Evolutionary conservation across 2,888 invertebrate species (phyloP).

Genomic region (Bombylius discolor): DNA sequence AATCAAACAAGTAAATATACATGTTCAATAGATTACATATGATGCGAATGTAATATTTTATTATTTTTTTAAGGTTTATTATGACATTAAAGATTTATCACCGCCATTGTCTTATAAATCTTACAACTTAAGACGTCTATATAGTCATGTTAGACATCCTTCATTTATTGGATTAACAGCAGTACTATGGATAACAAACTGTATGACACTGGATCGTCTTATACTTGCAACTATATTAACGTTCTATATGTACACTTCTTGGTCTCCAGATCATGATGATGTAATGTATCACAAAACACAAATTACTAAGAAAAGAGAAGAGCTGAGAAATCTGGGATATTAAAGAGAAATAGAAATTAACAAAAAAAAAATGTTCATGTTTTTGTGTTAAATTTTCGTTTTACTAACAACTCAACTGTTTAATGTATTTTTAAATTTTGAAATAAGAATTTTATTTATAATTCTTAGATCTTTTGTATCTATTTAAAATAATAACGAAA

Average conservation of each 20-base stretch:
- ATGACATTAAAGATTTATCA: slow-evolving; percentile 39
- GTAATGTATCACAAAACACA: slow-evolving; percentile 42
- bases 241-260: slow-evolving; percentile 45
- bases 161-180: slow-evolving; percentile 45
- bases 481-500: too few species aligned
- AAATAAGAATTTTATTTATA: too few species aligned
- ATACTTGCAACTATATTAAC: slow-evolving; percentile 41
- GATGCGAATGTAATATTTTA: too few species aligned
- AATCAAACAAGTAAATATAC: slow-evolving; percentile 40
- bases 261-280: slow-evolving; percentile 46
- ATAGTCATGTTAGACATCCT: slow-evolving; percentile 48
- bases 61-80: slow-evolving; percentile 36
- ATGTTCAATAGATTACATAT: background rate
- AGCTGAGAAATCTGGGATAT: slow-evolving; percentile 23
- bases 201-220: slow-evolving; percentile 49
- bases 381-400: background rate
- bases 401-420: background rate
- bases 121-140: slow-evolving; percentile 39
- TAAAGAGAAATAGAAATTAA: background rate
- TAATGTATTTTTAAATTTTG: background rate
- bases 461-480: too few species aligned
- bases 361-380: too few species aligned
- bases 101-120: slow-evolving; percentile 44
- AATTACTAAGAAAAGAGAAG: slow-evolving; percentile 38
- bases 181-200: slow-evolving; percentile 45